Conservation (phyloP, 2,797 vertebrate genomes). For the Heterohyrax brucei region DNA sequence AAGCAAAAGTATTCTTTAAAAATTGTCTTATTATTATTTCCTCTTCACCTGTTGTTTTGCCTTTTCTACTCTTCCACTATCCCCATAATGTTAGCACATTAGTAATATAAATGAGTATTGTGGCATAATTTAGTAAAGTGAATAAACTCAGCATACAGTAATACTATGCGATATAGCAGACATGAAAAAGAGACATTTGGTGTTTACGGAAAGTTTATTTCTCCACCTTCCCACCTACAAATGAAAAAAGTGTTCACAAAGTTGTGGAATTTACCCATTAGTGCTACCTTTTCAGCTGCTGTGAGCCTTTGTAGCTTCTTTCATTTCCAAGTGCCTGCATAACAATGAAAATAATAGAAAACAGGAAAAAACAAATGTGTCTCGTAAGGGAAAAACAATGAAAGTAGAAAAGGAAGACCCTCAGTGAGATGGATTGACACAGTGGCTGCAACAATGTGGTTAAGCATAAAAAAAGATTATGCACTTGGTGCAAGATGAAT, state of each 20-base stretch:
- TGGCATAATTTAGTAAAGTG: background rate
- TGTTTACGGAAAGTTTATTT: background rate
- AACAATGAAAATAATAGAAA: background rate
- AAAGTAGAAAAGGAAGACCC: background rate
- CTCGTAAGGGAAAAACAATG: background rate
- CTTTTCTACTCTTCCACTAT: conserved; percentile 13
- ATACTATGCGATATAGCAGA: background rate
- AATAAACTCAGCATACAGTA: background rate
- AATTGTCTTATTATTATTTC: conserved; percentile 20
- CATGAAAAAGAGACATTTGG: background rate
- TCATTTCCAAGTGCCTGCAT: background rate
- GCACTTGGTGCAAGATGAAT: too few relatives aligned
- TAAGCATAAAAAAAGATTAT: too few relatives aligned
- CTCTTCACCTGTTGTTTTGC: background rate
- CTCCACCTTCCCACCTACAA: background rate
- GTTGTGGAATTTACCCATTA: background rate
- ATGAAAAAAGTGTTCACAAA: background rate
- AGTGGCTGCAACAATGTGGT: too few relatives aligned
- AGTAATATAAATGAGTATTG: background rate
- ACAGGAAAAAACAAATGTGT: background rate
- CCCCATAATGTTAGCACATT: background rate
- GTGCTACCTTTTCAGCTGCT: background rate
- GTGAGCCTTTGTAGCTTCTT: background rate
- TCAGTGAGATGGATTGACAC: too few relatives aligned
- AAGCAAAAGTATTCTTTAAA: conserved; percentile 73